Conservation (phyloP, 2,113 vertebrate genomes). For the Periophthalmodon schlosseri region DNA sequence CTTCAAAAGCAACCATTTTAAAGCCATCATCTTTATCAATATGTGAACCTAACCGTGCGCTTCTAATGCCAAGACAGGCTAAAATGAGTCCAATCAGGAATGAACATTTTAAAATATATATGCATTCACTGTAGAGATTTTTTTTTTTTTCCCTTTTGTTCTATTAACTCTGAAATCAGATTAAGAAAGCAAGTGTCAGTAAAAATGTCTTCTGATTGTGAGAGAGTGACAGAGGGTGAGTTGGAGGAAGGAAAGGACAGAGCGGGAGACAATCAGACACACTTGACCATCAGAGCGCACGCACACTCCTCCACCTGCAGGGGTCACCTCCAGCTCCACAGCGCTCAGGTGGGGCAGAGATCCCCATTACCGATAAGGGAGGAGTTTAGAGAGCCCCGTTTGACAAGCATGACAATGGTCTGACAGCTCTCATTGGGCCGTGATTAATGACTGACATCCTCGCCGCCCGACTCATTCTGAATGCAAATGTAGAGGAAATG, state of each 20-base stretch:
- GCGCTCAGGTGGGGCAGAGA: constrained; percentile 80
- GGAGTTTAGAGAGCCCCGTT: constrained; percentile 75
- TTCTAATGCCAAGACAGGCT: no score
- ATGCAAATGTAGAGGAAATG: constrained; percentile 80
- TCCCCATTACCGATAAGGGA: constrained; percentile 76
- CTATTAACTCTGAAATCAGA: neutral
- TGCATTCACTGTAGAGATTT: no score
- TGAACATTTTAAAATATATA: no score
- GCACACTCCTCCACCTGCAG: constrained; percentile 38
- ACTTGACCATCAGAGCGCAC: neutral
- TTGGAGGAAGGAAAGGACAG: constrained; percentile 6
- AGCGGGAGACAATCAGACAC: constrained; percentile 8
- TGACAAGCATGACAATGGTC: constrained; percentile 80
- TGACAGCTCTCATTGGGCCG: constrained; percentile 80
- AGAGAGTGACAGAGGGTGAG: constrained; percentile 18
- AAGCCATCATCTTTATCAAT: no score
- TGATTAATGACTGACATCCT: constrained; percentile 86
- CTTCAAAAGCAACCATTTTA: no score
- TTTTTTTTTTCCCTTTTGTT: neutral
- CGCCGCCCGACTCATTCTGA: constrained; percentile 67
- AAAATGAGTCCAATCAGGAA: no score
- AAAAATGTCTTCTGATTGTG: neutral
- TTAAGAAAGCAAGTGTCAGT: neutral
- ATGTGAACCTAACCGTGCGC: no score
- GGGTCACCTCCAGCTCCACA: constrained; percentile 75